Conservation (phyloP, 2,888 invertebrate genomes). For the Cremastobaeus sp. region DNA sequence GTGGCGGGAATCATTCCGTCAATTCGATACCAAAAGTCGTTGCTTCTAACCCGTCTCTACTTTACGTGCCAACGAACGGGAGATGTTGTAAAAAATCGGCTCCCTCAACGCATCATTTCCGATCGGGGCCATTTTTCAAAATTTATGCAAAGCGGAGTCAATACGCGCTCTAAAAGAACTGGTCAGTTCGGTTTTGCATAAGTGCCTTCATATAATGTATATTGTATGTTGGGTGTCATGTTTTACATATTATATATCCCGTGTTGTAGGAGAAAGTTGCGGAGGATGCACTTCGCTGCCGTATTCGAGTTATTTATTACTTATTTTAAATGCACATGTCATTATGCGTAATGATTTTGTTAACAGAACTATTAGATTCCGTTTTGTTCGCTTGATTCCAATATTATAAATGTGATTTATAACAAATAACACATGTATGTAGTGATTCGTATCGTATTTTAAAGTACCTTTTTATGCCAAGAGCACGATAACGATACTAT, state of each 20-base stretch:
- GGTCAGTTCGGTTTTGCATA: slow-evolving; percentile 39
- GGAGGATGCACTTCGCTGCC: slow-evolving; percentile 24
- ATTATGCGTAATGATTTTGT: slow-evolving; percentile 34
- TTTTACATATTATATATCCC: slow-evolving; percentile 47
- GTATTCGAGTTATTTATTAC: slow-evolving; percentile 33
- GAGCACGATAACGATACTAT: no score
- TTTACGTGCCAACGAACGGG: slow-evolving; percentile 45
- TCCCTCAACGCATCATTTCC: slow-evolving; percentile 28
- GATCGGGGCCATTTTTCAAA: slow-evolving; percentile 28
- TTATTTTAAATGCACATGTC: slow-evolving; percentile 32
- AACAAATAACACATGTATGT: background rate
- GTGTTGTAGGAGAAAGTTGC: slow-evolving; percentile 43
- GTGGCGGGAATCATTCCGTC: slow-evolving; percentile 72
- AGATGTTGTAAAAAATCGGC: background rate
- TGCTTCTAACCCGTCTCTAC: slow-evolving; percentile 38
- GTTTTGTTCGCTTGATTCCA: slow-evolving; percentile 8
- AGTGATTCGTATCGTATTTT: background rate
- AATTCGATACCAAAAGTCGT: slow-evolving; percentile 70
- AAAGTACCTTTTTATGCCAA: no score
- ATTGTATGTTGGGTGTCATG: slow-evolving; percentile 39
- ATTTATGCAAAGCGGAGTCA: slow-evolving; percentile 41
- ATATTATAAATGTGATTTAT: slow-evolving; percentile 15
- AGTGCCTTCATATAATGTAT: slow-evolving; percentile 43
- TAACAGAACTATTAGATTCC: slow-evolving; percentile 27
- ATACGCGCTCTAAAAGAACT: slow-evolving; percentile 40